Conservation (phyloP, 2,113 vertebrate species). For the Chaenogobius annularis region DNA sequence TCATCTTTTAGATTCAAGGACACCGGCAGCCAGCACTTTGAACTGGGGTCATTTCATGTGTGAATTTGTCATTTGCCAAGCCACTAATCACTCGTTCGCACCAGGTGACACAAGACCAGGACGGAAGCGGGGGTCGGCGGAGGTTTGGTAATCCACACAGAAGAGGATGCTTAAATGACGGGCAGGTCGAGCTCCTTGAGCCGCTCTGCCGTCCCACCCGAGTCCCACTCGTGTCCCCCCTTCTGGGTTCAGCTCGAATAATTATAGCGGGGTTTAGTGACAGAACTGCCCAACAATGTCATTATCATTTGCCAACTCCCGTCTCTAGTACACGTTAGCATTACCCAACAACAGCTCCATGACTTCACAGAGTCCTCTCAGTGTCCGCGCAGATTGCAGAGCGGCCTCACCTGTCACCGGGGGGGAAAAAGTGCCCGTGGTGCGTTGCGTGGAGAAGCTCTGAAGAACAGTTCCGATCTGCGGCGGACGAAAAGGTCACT, state of each 20-base stretch:
- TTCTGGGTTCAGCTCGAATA: background rate
- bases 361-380: background rate
- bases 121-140: background rate
- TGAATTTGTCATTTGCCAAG: background rate
- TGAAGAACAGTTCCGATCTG: background rate
- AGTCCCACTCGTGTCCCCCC: no score
- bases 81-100: background rate
- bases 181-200: background rate
- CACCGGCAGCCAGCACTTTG: background rate
- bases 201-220: background rate
- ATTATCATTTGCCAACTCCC: no score
- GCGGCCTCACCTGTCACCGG: background rate
- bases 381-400: background rate
- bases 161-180: background rate
- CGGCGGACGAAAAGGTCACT: constrained; percentile 66
- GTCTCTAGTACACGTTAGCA: no score
- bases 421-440: background rate
- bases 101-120: background rate
- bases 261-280: background rate
- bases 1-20: constrained; percentile 16
- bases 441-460: fast-evolving
- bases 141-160: background rate
- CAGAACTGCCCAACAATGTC: background rate
- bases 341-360: background rate
- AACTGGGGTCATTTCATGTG: background rate